Evolutionary conservation across 2,113 vertebrate genomes (phyloP).

Genomic region (Hiodon alosoides): DNA sequence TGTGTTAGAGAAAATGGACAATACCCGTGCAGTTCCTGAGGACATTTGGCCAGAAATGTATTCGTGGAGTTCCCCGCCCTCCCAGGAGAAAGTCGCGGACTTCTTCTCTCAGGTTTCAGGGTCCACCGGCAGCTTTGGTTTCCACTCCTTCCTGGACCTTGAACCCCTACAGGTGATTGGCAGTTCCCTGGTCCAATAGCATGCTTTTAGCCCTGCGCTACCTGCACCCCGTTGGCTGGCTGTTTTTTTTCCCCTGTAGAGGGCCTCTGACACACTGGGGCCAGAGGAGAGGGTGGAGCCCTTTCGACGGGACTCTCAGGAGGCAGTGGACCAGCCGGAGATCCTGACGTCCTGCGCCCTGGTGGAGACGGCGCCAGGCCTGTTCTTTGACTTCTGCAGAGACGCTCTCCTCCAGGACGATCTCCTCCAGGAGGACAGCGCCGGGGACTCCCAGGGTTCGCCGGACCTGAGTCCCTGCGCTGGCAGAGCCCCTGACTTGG

Average conservation of each 20-base stretch:
- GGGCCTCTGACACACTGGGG: constrained; percentile 9
- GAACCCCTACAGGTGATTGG: constrained; percentile 34
- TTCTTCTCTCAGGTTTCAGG: constrained; percentile 21
- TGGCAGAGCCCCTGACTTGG: constrained; percentile 12
- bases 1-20: constrained; percentile 24
- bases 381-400: constrained; percentile 23
- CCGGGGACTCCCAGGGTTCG: neutral
- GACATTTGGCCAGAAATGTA: constrained; percentile 8
- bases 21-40: constrained; percentile 19
- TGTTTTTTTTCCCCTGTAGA: constrained; percentile 23
- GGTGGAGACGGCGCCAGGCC: constrained; percentile 19
- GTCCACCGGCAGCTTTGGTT: neutral
- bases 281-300: constrained; percentile 14
- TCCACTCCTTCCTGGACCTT: constrained; percentile 25
- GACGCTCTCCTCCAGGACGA: constrained; percentile 3
- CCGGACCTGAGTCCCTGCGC: neutral
- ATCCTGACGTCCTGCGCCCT: constrained; percentile 36
- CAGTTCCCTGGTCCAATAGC: neutral
- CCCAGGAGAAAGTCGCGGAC: constrained; percentile 21
- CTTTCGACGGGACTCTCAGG: constrained; percentile 18
- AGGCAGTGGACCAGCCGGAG: constrained; percentile 37
- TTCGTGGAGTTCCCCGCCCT: constrained; percentile 12
- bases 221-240: neutral
- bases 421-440: neutral
- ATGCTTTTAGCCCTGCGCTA: neutral